Evolutionary conservation across 2,113 vertebrate genomes (phyloP).

Genomic region (Pomatorhinus ruficollis): DNA sequence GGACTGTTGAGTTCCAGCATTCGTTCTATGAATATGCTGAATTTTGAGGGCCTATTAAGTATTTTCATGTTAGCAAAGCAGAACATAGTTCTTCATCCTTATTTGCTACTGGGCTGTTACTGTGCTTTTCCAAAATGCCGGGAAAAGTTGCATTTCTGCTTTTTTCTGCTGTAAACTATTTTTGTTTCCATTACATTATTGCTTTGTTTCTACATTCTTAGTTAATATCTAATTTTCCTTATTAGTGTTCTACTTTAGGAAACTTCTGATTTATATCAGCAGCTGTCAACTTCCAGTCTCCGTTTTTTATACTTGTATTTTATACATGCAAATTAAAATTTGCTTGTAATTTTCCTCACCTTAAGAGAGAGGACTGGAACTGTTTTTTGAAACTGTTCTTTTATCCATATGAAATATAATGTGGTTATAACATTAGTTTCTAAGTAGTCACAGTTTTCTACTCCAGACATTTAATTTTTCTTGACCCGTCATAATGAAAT

Average conservation of each 20-base stretch:
- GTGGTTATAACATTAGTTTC: neutral
- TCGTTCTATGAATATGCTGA: neutral
- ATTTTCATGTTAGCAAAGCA: neutral
- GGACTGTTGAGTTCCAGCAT: neutral
- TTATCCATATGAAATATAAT: neutral
- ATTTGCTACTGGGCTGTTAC: neutral
- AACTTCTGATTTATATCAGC: neutral
- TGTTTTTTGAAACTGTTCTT: neutral
- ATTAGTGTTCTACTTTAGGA: neutral
- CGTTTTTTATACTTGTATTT: neutral
- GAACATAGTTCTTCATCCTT: neutral
- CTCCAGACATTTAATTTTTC: neutral
- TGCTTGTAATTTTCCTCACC: neutral
- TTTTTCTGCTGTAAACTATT: neutral
- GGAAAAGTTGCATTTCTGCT: neutral
- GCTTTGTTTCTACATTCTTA: neutral
- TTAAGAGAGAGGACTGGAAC: neutral
- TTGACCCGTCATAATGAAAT: neutral
- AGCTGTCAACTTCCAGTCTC: neutral
- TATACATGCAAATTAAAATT: neutral
- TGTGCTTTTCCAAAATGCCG: neutral
- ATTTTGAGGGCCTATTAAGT: neutral
- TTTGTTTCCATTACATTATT: neutral
- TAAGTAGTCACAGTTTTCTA: neutral
- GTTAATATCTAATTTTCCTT: neutral